A percentile compares a stretch with the other conserved stretches of the same genome.
phyloP scores from a whole-genome alignment of 2,113 vertebrate species.

The Scatophagus argus region DNA sequence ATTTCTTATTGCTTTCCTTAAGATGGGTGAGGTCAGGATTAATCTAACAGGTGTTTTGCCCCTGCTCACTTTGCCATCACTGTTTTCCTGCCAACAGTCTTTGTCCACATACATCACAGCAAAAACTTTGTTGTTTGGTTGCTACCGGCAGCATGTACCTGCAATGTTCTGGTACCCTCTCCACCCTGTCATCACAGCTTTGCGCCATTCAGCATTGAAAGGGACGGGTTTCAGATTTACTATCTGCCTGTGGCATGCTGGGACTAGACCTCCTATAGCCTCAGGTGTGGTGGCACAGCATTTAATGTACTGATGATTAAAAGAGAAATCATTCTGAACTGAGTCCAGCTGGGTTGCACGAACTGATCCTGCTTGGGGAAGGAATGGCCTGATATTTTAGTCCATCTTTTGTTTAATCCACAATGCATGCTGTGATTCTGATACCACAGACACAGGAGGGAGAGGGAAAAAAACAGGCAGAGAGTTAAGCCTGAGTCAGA shows the following conservation, averaged over 20 bases:
- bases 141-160: constrained; percentile 44
- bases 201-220: constrained; percentile 22
- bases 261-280: constrained; percentile 49
- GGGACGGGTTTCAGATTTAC: constrained; percentile 38
- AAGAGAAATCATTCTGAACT: constrained; percentile 35
- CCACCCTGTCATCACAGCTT: constrained; percentile 23
- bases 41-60: constrained; percentile 32
- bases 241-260: constrained; percentile 46
- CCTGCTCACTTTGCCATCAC: background rate
- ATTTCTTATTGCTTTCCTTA: background rate
- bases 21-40: constrained; percentile 8
- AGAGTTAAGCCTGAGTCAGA: constrained; percentile 79
- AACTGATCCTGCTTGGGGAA: constrained; percentile 8
- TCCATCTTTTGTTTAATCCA: constrained; percentile 58
- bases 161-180: constrained; percentile 34
- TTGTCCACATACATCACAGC: constrained; percentile 3
- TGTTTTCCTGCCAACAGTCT: constrained; percentile 15
- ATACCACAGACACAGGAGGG: constrained; percentile 61
- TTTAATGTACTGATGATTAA: constrained; percentile 40
- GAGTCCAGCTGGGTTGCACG: constrained; percentile 19
- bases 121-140: constrained; percentile 31
- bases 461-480: constrained; percentile 73
- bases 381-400: constrained; percentile 23
- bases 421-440: constrained; percentile 48
- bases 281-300: constrained; percentile 55